Evolutionary conservation across 2,888 invertebrate genomes (phyloP).

Genomic region (Heterodera filipjevi): DNA sequence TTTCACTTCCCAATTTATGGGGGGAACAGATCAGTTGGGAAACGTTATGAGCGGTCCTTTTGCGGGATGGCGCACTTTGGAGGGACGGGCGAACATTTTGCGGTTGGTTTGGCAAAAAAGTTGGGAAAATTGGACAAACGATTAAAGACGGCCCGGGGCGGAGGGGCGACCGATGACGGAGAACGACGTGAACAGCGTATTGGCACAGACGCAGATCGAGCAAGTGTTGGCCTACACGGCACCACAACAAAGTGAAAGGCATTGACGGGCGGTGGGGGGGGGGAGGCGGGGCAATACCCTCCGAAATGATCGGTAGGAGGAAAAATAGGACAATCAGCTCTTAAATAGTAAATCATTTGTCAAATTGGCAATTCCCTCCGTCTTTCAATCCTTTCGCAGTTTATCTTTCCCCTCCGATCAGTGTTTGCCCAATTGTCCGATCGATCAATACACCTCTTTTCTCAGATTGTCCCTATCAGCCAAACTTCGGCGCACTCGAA

Average conservation of each 20-base stretch:
- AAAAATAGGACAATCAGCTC: no score
- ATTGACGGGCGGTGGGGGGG: neutral
- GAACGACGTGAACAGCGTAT: slow-evolving; percentile 55
- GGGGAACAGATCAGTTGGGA: slow-evolving; percentile 43
- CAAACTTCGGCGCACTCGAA: slow-evolving; percentile 63
- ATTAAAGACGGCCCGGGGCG: slow-evolving; percentile 41
- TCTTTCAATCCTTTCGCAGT: no score
- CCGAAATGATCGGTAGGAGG: no score
- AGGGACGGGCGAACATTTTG: slow-evolving; percentile 54
- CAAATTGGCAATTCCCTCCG: no score
- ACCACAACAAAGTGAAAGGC: slow-evolving; percentile 33
- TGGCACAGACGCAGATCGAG: slow-evolving; percentile 56
- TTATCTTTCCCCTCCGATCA: no score
- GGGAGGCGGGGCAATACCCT: neutral
- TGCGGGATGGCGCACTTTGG: slow-evolving; percentile 56
- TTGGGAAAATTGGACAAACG: neutral
- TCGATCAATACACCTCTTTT: neutral
- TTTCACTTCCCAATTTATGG: slow-evolving; percentile 52
- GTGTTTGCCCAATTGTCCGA: neutral
- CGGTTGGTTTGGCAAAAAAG: slow-evolving; percentile 34
- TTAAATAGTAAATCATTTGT: no score
- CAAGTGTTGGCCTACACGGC: slow-evolving; percentile 44
- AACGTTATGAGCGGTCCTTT: slow-evolving; percentile 54
- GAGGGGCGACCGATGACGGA: slow-evolving; percentile 59
- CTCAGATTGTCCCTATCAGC: slow-evolving; percentile 58